Base-by-base conservation (phyloP, 2,888 invertebrate species). In the Eristalis arbustorum region DNA sequence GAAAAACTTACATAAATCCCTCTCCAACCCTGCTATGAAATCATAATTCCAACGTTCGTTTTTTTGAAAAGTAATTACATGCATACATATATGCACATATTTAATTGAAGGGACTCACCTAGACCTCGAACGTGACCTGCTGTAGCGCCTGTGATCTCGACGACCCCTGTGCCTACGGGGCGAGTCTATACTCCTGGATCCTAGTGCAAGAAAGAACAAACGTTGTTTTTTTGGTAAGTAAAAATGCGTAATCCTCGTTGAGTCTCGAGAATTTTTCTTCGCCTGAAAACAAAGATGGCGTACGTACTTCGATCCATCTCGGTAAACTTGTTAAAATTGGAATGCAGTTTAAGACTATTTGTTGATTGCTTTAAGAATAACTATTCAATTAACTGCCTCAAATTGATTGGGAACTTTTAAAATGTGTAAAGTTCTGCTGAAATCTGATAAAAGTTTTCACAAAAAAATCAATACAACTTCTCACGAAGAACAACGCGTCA, bases 71-170 rank as follows among this genome's bases (percentile, higher is more conserved):
- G 18, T 6, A 28, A 4, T 34, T 18, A 56, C 8, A 40, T 31
- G 23, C 76, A 6, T 56, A 40, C 22, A 23, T 6, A 56, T 18
- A 40, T 10, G 18, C 49, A 59, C 37, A 59, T 56, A 68, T 28
- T 31, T 31, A 66, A 34, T 59, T 40, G 57, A 64, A 6, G 23
- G 18, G 77, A 90, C 49, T 6, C 71, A 87, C 90, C 90, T 90
- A 74, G 93, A 93, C 31, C 92, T 90, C 23, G 93, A 93, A 28
- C 93, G 91, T 28, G 93, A 93, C 31, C 92, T 90, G 79, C 92
- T 92, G 42, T 91, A 91, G 22, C 92, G 91, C 23, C 91, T 89
- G 78, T 91, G 91, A 37, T 91, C 91, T 37, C 90, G 89, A 6
- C 90, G 89, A 76, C 80, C 89, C 88, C 88, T 87, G 62, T 89